phyloP scores from a whole-genome alignment of 2,113 vertebrate species.

The Dendrocopos noguchii region DNA sequence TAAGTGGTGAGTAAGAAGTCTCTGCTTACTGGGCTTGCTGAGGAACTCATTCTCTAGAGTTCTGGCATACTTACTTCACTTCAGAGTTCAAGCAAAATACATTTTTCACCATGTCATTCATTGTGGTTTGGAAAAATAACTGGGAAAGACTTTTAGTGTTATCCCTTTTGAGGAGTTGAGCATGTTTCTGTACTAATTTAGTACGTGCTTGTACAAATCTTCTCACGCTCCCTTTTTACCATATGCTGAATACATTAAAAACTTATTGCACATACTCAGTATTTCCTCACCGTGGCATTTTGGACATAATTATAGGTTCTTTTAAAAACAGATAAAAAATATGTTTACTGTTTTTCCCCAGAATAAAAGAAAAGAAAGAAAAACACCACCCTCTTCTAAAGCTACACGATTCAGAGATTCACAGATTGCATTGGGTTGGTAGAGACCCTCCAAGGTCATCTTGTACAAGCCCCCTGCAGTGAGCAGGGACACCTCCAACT shows the following conservation, averaged over 20 bases:
- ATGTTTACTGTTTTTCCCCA: background rate
- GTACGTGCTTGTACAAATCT: background rate
- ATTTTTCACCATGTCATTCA: constrained; percentile 31
- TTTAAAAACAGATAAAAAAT: constrained; percentile 50
- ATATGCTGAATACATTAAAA: constrained; percentile 27
- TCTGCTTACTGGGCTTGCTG: background rate
- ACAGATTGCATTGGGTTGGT: too few species aligned
- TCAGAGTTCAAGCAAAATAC: constrained; percentile 9
- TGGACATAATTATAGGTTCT: constrained; percentile 33
- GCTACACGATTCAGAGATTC: background rate
- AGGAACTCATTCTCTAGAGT: background rate
- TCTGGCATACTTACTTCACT: background rate
- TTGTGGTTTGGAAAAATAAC: constrained; percentile 38
- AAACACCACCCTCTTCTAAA: background rate
- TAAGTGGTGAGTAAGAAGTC: background rate
- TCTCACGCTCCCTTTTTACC: constrained; percentile 9
- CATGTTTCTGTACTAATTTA: constrained; percentile 31
- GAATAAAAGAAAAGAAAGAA: background rate
- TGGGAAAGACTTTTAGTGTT: background rate
- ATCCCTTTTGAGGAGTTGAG: constrained; percentile 31
- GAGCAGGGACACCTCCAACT: too few species aligned
- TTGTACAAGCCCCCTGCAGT: too few species aligned
- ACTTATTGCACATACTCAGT: background rate
- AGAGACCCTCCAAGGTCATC: too few species aligned
- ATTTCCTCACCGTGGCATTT: constrained; percentile 46